Conservation (phyloP, 2,113 vertebrate species). For the Plecturocebus donacophilus region DNA sequence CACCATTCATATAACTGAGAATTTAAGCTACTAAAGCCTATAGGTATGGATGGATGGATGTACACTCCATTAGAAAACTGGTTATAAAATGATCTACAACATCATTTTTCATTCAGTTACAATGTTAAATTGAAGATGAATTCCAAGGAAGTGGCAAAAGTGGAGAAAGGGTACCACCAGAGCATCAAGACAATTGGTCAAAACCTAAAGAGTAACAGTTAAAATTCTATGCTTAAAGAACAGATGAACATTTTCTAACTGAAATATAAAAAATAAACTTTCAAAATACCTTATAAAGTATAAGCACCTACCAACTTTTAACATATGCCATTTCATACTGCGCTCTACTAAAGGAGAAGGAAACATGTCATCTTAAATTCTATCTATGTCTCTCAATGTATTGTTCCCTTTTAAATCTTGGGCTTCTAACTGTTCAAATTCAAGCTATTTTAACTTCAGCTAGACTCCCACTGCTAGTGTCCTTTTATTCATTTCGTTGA, state of each 20-base stretch:
- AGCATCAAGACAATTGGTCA: not conserved
- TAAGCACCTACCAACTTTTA: slow-evolving; percentile 8
- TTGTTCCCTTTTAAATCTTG: slow-evolving; percentile 6
- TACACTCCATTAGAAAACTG: not conserved
- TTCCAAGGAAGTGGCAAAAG: not conserved
- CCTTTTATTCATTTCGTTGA: slow-evolving; percentile 30
- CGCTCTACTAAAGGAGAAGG: not conserved
- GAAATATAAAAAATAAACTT: slow-evolving; percentile 38
- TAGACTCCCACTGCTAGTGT: slow-evolving; percentile 19
- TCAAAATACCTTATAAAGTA: not conserved
- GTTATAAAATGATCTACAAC: not conserved
- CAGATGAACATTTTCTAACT: slow-evolving; percentile 32
- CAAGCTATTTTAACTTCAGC: slow-evolving; percentile 21
- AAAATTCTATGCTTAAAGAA: not conserved
- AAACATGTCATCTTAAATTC: not conserved
- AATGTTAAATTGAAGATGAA: slow-evolving; percentile 8
- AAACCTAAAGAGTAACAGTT: slow-evolving; percentile 12
- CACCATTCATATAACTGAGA: slow-evolving; percentile 4
- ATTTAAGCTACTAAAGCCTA: slow-evolving; percentile 9
- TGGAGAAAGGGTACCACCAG: not conserved
- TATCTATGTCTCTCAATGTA: not conserved
- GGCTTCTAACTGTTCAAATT: slow-evolving; percentile 31
- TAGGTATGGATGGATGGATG: not conserved
- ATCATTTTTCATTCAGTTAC: slow-evolving; percentile 10
- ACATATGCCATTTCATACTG: not conserved